These are phyloP conservation scores for Penaeus monodon DNA, from an alignment of 2,888 invertebrate genomes.

Conservation along the genomic window DNA sequence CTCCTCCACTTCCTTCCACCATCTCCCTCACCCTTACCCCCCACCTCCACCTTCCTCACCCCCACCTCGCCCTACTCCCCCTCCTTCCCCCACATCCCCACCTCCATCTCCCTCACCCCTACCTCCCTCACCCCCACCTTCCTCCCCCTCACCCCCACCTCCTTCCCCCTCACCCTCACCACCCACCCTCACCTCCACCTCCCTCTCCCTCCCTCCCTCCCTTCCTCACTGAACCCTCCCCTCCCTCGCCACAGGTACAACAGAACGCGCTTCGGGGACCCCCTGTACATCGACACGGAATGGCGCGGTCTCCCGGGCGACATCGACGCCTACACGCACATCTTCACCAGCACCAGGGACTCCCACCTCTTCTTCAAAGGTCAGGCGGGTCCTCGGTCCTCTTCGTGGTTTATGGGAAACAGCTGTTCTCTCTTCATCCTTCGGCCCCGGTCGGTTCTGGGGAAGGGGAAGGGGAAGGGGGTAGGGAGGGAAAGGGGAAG, in stretches of 20 bases:
- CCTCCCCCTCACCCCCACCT: too few species aligned
- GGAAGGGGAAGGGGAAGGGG: too few species aligned
- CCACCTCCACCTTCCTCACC: background rate
- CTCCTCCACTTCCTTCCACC: background rate
- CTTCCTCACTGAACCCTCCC: background rate
- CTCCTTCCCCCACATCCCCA: background rate
- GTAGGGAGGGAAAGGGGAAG: too few species aligned
- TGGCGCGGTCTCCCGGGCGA: constrained; percentile 47
- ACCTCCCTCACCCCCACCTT: background rate
- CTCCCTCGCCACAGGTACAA: constrained; percentile 38
- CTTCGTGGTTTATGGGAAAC: too few species aligned
- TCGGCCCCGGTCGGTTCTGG: too few species aligned
- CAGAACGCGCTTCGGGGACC: constrained; percentile 58
- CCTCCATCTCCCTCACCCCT: background rate
- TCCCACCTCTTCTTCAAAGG: constrained; percentile 55
- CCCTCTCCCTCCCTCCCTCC: background rate
- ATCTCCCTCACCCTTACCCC: background rate
- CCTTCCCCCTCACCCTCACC: too few species aligned
- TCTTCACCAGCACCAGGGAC: constrained; percentile 46
- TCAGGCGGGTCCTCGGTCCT: background rate
- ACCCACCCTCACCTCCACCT: background rate
- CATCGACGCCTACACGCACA: constrained; percentile 52
- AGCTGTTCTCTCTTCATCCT: too few species aligned
- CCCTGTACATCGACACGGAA: constrained; percentile 25
- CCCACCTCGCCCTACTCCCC: background rate